A percentile compares a stretch with the other conserved stretches of the same genome.
phyloP scores from a whole-genome alignment of 2,888 invertebrate species.

The Scelioninae gen. 2 region DNA sequence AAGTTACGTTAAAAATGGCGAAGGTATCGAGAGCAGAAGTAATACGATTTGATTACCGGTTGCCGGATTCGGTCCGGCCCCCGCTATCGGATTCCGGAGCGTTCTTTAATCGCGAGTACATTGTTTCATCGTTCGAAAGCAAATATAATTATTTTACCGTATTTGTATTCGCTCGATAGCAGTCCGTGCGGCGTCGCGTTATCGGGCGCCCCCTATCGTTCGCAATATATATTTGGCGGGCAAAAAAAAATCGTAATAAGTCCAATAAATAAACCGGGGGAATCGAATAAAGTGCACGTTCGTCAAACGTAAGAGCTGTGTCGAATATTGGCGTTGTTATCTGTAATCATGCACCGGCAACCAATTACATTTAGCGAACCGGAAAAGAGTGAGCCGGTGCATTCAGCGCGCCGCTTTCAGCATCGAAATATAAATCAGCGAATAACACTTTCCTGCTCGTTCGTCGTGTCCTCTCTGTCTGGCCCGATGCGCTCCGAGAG shows the following conservation, averaged over 20 bases:
- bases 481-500: slow-evolving; percentile 41
- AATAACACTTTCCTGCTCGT: slow-evolving; percentile 65
- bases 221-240: neutral
- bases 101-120: slow-evolving; percentile 15
- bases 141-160: slow-evolving; percentile 47
- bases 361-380: slow-evolving; percentile 74
- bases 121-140: slow-evolving; percentile 23
- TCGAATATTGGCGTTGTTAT: slow-evolving; percentile 63
- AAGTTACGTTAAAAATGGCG: too few species aligned
- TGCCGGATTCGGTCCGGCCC: slow-evolving; percentile 41
- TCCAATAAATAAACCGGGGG: slow-evolving; percentile 4
- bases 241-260: slow-evolving; percentile 42
- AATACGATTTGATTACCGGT: slow-evolving; percentile 37
- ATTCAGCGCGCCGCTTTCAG: slow-evolving; percentile 64
- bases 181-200: neutral
- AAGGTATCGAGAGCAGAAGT: slow-evolving; percentile 35
- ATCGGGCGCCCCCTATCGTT: slow-evolving; percentile 2
- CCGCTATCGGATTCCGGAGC: slow-evolving; percentile 44
- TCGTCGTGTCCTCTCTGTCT: slow-evolving; percentile 47
- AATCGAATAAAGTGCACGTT: slow-evolving; percentile 29
- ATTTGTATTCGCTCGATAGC: slow-evolving; percentile 11
- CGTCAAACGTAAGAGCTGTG: slow-evolving; percentile 53
- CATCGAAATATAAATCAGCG: slow-evolving; percentile 72
- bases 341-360: slow-evolving; percentile 68
- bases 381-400: slow-evolving; percentile 70